Conservation (phyloP, 2,888 invertebrate species). For the Anthophora plumipes region DNA sequence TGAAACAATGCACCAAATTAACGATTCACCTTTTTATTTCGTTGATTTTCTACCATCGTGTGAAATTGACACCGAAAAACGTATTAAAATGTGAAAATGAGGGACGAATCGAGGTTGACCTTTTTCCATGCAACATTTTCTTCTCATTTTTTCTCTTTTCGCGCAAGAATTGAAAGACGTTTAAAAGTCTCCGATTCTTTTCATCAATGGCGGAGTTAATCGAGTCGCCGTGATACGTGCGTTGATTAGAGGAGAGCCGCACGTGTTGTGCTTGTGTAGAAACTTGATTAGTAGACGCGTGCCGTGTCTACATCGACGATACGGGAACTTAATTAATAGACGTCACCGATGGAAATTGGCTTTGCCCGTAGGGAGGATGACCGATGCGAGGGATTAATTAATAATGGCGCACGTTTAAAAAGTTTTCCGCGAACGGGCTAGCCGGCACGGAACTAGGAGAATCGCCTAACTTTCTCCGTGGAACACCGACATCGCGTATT, state of each 20-base stretch:
- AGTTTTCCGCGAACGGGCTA: neutral
- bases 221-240: slow-evolving; percentile 12
- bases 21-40: too few relatives aligned
- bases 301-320: slow-evolving; percentile 40
- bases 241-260: slow-evolving; percentile 25
- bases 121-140: too few relatives aligned
- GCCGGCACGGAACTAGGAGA: neutral
- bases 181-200: neutral
- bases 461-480: neutral
- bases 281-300: slow-evolving; percentile 52
- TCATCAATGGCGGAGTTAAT: neutral
- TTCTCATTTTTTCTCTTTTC: too few relatives aligned
- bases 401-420: neutral
- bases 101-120: too few relatives aligned
- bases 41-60: too few relatives aligned
- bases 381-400: slow-evolving; percentile 33
- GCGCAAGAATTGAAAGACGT: neutral
- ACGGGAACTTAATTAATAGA: slow-evolving; percentile 43
- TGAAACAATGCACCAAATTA: too few relatives aligned
- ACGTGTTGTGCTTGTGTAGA: slow-evolving; percentile 9
- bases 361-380: slow-evolving; percentile 2
- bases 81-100: too few relatives aligned
- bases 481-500: neutral
- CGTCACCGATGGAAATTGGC: slow-evolving; percentile 39
- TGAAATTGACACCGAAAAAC: too few relatives aligned